phyloP scores from a whole-genome alignment of 2,113 vertebrate species.

The Okapia johnstoni region DNA sequence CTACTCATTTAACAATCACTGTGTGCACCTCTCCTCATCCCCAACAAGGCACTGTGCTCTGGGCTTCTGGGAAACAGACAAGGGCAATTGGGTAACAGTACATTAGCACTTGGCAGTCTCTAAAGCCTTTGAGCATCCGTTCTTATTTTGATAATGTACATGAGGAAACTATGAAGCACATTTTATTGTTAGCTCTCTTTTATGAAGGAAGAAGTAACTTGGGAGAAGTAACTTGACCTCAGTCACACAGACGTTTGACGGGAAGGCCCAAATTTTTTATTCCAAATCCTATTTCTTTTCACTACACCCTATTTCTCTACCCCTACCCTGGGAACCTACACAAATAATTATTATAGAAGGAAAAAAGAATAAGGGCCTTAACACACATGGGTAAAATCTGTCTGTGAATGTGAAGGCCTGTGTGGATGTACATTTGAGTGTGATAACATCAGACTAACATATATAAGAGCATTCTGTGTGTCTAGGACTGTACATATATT shows the following conservation, averaged over 20 bases:
- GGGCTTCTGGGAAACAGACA: background rate
- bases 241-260: background rate
- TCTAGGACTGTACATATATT: background rate
- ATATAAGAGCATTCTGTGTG: background rate
- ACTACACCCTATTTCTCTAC: background rate
- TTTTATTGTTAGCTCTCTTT: background rate
- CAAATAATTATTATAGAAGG: background rate
- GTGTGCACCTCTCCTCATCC: background rate
- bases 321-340: background rate
- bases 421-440: background rate
- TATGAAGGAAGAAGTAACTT: background rate
- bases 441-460: background rate
- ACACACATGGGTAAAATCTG: background rate
- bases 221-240: background rate
- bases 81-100: background rate
- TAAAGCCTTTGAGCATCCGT: background rate
- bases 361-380: background rate
- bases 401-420: background rate
- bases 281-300: slow-evolving; percentile 29
- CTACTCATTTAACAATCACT: background rate
- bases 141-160: background rate
- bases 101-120: background rate
- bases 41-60: background rate
- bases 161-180: background rate
- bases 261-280: background rate